Conservation (phyloP, 2,113 vertebrate species). For the Sialia sialis region DNA sequence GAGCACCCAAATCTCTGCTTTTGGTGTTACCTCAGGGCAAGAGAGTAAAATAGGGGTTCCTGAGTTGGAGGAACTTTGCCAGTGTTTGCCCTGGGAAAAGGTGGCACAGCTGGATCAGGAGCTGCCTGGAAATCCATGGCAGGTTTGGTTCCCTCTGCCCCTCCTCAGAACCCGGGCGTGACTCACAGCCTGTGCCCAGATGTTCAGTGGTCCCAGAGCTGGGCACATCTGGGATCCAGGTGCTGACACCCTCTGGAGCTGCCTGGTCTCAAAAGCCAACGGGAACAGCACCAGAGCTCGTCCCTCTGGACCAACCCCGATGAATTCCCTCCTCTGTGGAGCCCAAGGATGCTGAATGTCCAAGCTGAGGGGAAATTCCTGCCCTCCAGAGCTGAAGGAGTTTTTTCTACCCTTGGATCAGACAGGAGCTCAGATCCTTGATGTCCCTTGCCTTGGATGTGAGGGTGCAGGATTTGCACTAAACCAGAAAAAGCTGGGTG, state of each 20-base stretch:
- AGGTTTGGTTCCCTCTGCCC: neutral
- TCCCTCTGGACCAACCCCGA: neutral
- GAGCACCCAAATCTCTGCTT: neutral
- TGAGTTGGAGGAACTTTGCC: neutral
- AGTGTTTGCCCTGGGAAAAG: neutral
- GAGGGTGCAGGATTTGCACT: neutral
- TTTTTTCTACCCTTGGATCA: neutral
- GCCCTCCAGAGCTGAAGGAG: neutral
- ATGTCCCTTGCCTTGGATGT: neutral
- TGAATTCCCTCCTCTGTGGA: neutral
- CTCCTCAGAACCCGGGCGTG: neutral
- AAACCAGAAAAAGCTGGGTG: neutral
- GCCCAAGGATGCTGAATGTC: neutral
- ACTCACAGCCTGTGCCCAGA: slow-evolving; percentile 48
- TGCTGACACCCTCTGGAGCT: neutral
- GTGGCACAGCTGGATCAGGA: neutral
- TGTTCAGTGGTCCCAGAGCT: neutral
- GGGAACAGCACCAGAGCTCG: neutral
- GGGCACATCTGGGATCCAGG: slow-evolving; percentile 69
- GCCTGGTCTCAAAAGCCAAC: neutral
- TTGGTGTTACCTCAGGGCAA: neutral
- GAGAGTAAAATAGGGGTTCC: neutral
- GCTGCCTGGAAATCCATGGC: neutral
- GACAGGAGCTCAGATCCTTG: neutral
- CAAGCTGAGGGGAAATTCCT: neutral